Percentiles rank a stretch among this genome's conserved stretches.
phyloP scores from a whole-genome alignment of 1,140 invertebrate genomes.

The Luehdorfia chinensis region DNA sequence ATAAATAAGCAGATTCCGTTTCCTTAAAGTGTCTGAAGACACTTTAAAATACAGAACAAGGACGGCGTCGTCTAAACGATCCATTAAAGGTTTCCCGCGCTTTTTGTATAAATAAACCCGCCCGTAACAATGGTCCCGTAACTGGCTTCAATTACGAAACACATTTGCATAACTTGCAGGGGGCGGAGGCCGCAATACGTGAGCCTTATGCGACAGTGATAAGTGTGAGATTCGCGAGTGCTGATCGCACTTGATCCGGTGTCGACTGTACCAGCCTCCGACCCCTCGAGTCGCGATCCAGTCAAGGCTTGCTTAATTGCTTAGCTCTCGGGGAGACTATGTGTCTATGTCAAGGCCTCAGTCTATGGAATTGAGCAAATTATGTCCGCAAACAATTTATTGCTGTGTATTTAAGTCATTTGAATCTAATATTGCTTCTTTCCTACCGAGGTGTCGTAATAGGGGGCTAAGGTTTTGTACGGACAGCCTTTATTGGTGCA shows the following conservation, averaged over 20 bases:
- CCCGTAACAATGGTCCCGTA: conserved; percentile 5
- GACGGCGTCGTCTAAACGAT: conserved; percentile 6
- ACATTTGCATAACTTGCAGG: conserved; percentile 14
- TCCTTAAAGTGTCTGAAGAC: conserved; percentile 2
- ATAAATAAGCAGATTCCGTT: conserved; percentile 14
- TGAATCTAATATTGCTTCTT: too few relatives aligned
- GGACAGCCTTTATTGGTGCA: too few relatives aligned
- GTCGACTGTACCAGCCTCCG: conserved; percentile 1
- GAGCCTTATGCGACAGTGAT: not conserved
- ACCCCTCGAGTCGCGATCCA: not conserved
- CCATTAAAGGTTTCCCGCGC: conserved; percentile 12
- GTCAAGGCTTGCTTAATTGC: conserved; percentile 10
- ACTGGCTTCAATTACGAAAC: conserved; percentile 10
- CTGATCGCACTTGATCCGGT: not conserved
- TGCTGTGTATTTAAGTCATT: too few relatives aligned
- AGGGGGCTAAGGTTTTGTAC: too few relatives aligned
- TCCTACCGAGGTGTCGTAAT: too few relatives aligned
- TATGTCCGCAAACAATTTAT: conserved; percentile 1
- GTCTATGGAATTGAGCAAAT: not conserved
- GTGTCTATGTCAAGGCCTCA: too few relatives aligned
- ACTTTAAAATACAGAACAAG: conserved; percentile 17
- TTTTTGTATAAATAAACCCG: conserved; percentile 13
- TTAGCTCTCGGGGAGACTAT: not conserved
- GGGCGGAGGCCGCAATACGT: not conserved
- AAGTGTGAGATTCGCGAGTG: not conserved